phyloP scores from a whole-genome alignment of 1,140 invertebrate genomes.

The Drosophila kurseongensis region DNA sequence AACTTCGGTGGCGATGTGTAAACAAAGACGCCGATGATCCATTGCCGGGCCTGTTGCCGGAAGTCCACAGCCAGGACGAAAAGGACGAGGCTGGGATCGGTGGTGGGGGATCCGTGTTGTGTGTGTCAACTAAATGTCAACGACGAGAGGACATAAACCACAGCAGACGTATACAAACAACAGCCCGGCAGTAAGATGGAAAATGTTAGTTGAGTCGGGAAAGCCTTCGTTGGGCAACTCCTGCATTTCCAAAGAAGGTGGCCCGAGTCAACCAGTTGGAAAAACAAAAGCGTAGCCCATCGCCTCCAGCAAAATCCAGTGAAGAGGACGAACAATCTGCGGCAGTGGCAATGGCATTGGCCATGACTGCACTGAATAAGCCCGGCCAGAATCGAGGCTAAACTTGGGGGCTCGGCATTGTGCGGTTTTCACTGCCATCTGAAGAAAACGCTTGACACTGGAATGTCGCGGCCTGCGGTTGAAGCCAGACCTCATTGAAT shows the following conservation, averaged over 20 bases:
- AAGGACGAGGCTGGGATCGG: neutral
- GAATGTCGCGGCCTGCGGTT: conserved; percentile 53
- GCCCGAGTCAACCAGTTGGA: conserved; percentile 42
- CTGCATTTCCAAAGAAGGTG: conserved; percentile 19
- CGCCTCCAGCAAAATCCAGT: conserved; percentile 10
- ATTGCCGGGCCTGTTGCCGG: conserved; percentile 63
- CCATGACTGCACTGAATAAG: conserved; percentile 39
- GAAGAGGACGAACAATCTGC: conserved; percentile 2
- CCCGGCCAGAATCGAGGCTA: conserved; percentile 15
- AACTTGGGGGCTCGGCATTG: conserved; percentile 22
- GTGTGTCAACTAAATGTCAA: conserved; percentile 80
- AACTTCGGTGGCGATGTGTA: conserved; percentile 59
- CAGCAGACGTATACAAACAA: conserved; percentile 42
- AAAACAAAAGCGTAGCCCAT: conserved; percentile 42
- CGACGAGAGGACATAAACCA: conserved; percentile 61
- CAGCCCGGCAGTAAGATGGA: conserved; percentile 23
- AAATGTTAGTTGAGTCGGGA: neutral
- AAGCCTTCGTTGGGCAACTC: conserved; percentile 15
- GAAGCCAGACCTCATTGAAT: conserved; percentile 38
- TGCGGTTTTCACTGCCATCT: conserved; percentile 31
- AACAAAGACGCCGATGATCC: conserved; percentile 78
- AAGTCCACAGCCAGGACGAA: conserved; percentile 38
- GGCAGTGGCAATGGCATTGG: conserved; percentile 49
- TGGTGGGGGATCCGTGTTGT: conserved; percentile 30
- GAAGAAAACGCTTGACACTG: conserved; percentile 48